phyloP scores from a whole-genome alignment of 2,888 invertebrate species.

The Apodemia mormo region DNA sequence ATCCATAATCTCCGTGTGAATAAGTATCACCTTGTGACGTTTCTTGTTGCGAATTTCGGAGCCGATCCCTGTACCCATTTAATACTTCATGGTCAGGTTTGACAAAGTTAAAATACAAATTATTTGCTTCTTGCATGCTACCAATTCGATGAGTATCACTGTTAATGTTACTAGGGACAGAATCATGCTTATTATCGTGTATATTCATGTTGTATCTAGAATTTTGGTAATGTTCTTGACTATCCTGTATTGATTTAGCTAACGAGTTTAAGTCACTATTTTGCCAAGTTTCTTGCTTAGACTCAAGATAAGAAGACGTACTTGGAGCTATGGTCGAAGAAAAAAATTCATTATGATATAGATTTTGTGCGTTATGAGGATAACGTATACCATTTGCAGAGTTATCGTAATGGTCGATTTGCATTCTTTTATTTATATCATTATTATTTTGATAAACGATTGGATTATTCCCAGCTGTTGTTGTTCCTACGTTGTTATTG shows the following conservation, averaged over 20 bases:
- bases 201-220: constrained; percentile 51
- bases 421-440: constrained; percentile 59
- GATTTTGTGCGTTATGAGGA: constrained; percentile 55
- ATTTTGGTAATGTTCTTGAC: constrained; percentile 56
- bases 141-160: constrained; percentile 65
- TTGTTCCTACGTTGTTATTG: constrained; percentile 49
- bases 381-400: constrained; percentile 66
- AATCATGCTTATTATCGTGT: constrained; percentile 51
- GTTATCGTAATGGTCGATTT: constrained; percentile 73
- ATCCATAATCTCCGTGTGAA: constrained; percentile 74
- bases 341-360: constrained; percentile 61
- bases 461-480: constrained; percentile 54
- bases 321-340: constrained; percentile 59
- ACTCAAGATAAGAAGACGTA: constrained; percentile 58
- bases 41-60: constrained; percentile 55
- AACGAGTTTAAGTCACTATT: constrained; percentile 50
- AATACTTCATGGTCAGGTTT: constrained; percentile 62
- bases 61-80: constrained; percentile 52
- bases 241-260: constrained; percentile 62
- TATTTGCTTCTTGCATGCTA: constrained; percentile 63
- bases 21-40: constrained; percentile 60
- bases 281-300: constrained; percentile 58
- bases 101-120: constrained; percentile 62
- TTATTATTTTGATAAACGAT: constrained; percentile 53
- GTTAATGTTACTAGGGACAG: constrained; percentile 48